Base-by-base conservation (phyloP, 2,888 invertebrate genomes). In the Gibbula magus region DNA sequence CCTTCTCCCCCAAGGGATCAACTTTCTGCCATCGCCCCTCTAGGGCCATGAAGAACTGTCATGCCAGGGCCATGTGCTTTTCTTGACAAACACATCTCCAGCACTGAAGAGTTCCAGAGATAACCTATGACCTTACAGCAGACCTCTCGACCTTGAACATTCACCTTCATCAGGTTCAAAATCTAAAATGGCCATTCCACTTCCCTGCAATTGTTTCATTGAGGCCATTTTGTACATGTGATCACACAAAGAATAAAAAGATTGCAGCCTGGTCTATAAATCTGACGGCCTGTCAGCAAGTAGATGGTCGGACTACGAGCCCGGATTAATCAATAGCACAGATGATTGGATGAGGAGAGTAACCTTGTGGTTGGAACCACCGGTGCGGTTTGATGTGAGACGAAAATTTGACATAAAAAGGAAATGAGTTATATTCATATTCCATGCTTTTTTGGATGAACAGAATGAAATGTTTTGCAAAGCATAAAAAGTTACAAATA, bases 171-270 rank as follows among this genome's bases (percentile, higher is more conserved):
- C 29, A n/a, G 39, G 70, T 39, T 35, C 70, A 35, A 20, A 20
- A 20, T 29, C 35, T 35, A 39, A 70, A 70, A 35, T 70, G 70
- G 70, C 61, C 61, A 61, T 61, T 61, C 29, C 61, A 25, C 29
- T 61, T 22, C 70, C 25, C 13, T 35, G 70, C 70, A 35, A 70
- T 70, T 70, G 70, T 70, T 70, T 70, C n/a, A 70, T 70, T 70
- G 70, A 35, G n/a, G 35, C 70, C 70, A 70, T 70, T 70, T 25
- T 70, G 70, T 70, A 70, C 70, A 70, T 35, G 70, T n/a, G 70
- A 70, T 70, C 70, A 70, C 39, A 70, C 70, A 70, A 39, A 70
- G 35, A 25, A 70, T 70, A 70, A 70, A 70, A 70, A 39, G 70
- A 20, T 45, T 35, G 70, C 13, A 35, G 32, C 16, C 70, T 70